Evolutionary conservation across 23 tunicate genomes (phyloP).

Genomic region (Diplosoma virens): DNA sequence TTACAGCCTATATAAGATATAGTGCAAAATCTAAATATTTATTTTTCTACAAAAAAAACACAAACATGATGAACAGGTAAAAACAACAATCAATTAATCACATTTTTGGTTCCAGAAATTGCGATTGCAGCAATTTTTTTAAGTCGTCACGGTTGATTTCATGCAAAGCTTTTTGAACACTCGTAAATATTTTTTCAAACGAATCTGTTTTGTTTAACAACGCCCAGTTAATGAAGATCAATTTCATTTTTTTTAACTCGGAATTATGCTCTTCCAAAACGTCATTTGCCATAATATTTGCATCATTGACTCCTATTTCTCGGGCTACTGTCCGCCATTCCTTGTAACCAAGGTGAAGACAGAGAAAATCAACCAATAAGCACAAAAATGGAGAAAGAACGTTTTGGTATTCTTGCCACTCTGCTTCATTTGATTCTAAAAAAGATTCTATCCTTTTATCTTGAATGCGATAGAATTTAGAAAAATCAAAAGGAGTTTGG

Average conservation of each 20-base stretch:
- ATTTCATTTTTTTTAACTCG: constrained; percentile 32
- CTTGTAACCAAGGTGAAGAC: constrained; percentile 15
- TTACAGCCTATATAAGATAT: too few relatives aligned
- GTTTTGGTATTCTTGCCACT: background rate
- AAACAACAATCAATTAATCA: too few relatives aligned
- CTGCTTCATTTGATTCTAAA: background rate
- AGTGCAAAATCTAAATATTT: too few relatives aligned
- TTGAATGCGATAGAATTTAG: background rate
- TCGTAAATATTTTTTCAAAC: background rate
- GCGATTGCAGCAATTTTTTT: background rate
- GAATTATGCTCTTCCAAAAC: constrained; percentile 32
- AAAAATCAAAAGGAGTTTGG: background rate
- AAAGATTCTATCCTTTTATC: background rate
- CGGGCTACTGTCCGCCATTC: constrained; percentile 62
- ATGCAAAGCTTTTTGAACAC: background rate
- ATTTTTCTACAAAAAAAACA: too few relatives aligned
- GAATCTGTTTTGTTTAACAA: background rate
- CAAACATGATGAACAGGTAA: too few relatives aligned
- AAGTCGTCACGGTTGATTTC: constrained; percentile 44
- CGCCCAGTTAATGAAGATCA: constrained; percentile 38
- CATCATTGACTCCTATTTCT: constrained; percentile 54
- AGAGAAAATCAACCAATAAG: constrained; percentile 25
- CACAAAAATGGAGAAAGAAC: background rate
- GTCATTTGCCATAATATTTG: constrained; percentile 37
- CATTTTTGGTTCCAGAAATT: too few relatives aligned